Evolutionary conservation across 2,113 vertebrate genomes (phyloP).

Genomic region (Mirza zaza): DNA sequence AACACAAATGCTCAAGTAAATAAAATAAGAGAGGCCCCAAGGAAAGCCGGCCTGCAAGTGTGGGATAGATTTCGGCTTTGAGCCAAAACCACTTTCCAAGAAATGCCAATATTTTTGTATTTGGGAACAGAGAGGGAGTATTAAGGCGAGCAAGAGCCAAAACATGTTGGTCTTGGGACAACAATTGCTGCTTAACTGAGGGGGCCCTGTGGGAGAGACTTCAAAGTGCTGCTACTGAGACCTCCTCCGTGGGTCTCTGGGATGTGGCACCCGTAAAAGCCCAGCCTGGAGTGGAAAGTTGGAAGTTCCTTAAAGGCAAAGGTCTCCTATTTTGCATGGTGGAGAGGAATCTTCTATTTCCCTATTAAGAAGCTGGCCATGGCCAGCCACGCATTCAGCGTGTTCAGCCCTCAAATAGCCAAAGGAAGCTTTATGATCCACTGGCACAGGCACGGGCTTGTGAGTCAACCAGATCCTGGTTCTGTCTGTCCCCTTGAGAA

Average conservation of each 20-base stretch:
- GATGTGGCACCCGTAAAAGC: neutral
- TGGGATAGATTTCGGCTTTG: conserved; percentile 54
- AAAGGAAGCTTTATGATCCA: neutral
- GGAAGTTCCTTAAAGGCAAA: neutral
- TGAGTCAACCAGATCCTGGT: neutral
- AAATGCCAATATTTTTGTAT: conserved; percentile 66
- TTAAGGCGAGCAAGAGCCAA: neutral
- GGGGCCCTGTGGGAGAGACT: neutral
- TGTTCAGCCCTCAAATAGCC: neutral
- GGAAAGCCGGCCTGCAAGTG: neutral
- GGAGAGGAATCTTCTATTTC: conserved; percentile 12
- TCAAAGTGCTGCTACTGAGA: neutral
- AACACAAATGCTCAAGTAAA: conserved; percentile 27
- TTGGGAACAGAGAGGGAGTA: conserved; percentile 33
- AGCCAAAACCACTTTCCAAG: conserved; percentile 70
- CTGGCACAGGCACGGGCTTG: neutral
- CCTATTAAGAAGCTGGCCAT: neutral
- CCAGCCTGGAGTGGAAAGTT: neutral
- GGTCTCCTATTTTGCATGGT: neutral
- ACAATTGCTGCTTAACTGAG: neutral
- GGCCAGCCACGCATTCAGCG: neutral
- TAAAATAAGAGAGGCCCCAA: conserved; percentile 39
- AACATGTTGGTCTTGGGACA: conserved; percentile 37
- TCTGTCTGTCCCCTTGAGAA: neutral
- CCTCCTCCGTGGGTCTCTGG: neutral